Percentiles rank a stretch among this genome's conserved stretches.
Evolutionary conservation across 2,888 invertebrate species (phyloP).

Genomic region (Pelosia muscerda): DNA sequence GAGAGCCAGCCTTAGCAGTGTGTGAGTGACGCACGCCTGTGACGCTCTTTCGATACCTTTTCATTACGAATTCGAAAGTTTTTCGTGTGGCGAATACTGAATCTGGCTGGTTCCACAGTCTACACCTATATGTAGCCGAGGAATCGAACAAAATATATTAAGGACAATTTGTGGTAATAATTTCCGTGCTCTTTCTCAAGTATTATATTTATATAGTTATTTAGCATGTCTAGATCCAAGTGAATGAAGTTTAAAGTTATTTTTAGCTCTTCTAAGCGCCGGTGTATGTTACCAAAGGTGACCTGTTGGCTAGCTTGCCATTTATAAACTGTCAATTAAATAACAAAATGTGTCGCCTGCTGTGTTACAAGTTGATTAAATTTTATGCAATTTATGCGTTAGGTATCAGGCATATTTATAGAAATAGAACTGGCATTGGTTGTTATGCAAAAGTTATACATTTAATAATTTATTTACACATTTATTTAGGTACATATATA

Average conservation of each 20-base stretch:
- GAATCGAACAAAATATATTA: no score
- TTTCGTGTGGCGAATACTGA: no score
- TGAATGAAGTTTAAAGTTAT: constrained; percentile 5
- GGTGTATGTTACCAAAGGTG: not conserved
- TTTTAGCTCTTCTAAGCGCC: constrained; percentile 6
- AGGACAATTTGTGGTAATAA: not conserved
- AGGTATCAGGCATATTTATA: not conserved
- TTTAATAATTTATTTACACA: not conserved
- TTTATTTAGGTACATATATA: no score
- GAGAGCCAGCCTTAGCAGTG: no score
- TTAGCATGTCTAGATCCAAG: constrained; percentile 10
- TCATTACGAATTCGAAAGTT: no score
- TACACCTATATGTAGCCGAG: no score
- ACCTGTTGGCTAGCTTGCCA: constrained; percentile 2
- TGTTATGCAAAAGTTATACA: not conserved
- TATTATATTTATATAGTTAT: not conserved
- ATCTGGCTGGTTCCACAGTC: no score
- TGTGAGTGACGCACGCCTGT: no score
- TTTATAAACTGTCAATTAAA: constrained; percentile 10
- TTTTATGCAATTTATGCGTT: not conserved
- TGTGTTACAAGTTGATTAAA: not conserved
- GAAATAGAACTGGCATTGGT: not conserved
- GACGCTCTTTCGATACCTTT: no score
- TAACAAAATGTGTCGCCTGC: not conserved
- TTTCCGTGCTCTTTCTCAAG: not conserved